Base-by-base conservation (phyloP, 2,797 vertebrate genomes). In the Aldrovandia affinis region DNA sequence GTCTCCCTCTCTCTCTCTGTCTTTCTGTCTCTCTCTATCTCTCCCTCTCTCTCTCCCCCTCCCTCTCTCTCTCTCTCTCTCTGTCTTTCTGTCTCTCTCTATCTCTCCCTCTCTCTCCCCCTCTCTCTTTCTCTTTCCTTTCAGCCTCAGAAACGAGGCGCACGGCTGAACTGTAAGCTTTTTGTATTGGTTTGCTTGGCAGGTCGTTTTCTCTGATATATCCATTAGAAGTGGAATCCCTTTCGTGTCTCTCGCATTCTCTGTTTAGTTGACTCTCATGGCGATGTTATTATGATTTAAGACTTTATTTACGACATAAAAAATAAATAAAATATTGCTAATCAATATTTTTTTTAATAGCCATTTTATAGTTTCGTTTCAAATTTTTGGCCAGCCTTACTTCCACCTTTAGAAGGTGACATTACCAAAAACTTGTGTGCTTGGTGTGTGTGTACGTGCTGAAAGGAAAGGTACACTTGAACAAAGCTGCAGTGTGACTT, bases 361-460 rank as follows among this genome's bases (percentile, higher is more conserved):
- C 25, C 1, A 8, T 65, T 65, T 28, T 50, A 28, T 78, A 20
- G 75, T 50, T 78, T n/a, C 0, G 78, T 85, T 87, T 85, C 12
- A 83, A 44, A 84, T 84, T 81, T 85, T 78, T 73, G 83, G 47
- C 79, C 42, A 80, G 15, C 65, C 73, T 83, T 61, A 39, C 55
- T 36, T 70, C 47, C 18, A 30, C 22, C 54, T 80, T 55, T 55
- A 70, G 80, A 81, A 55, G 33, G 5, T 52, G 44, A 30, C 36
- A 63, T 52, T 22, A 55, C 6, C n/a, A 39, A 39, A 80, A 30
- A 42, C 25, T 59, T 28, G 65, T n/a, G 65, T 70, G 65, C n/a
- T n/a, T n/a, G n/a, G n/a, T n/a, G n/a, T 25, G 39, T 78, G 39
- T 47, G 9, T 6, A 50, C 22, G 33, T 63, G 6, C 18, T 28